These are phyloP conservation scores for Chironomus striatipennis DNA, from an alignment of 1,140 invertebrate species.

Conservation along the genomic window DNA sequence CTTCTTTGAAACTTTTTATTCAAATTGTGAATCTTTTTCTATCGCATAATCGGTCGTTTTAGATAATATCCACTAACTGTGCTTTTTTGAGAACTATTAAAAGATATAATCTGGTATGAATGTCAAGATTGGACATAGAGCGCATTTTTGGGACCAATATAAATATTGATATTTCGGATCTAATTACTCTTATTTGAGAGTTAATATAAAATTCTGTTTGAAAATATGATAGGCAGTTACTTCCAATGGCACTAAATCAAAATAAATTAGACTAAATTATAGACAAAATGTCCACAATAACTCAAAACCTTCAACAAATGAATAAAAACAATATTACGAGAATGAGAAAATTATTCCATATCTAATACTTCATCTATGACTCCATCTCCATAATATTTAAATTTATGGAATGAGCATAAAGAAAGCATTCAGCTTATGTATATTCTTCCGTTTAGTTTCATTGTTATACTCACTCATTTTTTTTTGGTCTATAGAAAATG, in stretches of 20 bases:
- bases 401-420: neutral
- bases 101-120: too few species aligned
- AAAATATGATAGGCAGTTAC: too few species aligned
- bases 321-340: too few species aligned
- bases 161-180: neutral
- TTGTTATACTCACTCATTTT: neutral
- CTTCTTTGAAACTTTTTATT: neutral
- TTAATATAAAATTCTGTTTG: too few species aligned
- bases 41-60: neutral
- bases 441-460: neutral
- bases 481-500: neutral
- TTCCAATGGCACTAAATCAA: too few species aligned
- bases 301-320: too few species aligned
- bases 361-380: neutral
- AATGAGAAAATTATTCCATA: neutral
- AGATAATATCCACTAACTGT: neutral
- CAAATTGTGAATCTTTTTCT: neutral
- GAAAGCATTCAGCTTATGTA: neutral
- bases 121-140: neutral
- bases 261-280: too few species aligned
- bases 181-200: too few species aligned
- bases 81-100: neutral
- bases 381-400: neutral
- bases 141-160: neutral
- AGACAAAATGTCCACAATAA: too few species aligned